Conservation (phyloP, 2,113 vertebrate genomes). For the Pluvialis apricaria region DNA sequence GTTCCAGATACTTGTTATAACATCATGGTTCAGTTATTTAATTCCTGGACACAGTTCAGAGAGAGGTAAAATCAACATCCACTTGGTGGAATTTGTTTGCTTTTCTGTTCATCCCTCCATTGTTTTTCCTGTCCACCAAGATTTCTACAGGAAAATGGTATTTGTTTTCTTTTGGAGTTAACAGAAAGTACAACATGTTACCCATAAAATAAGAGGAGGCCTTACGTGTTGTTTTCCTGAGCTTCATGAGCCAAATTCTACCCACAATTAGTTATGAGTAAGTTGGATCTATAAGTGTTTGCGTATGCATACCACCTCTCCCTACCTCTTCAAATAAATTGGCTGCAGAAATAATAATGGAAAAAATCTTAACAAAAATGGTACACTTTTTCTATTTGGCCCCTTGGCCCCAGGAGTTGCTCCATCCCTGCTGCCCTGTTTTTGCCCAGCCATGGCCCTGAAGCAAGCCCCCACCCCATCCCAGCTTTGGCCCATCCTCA, state of each 20-base stretch:
- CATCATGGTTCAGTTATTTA: not conserved
- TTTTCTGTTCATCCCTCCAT: conserved; percentile 30
- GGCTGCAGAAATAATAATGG: not conserved
- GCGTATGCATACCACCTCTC: not conserved
- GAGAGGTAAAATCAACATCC: conserved; percentile 23
- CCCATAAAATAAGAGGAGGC: not conserved
- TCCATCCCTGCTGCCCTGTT: not conserved
- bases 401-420: not conserved
- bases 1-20: not conserved
- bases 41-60: not conserved
- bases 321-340: not conserved
- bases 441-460: not conserved
- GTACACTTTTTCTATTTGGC: not conserved
- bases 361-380: not conserved
- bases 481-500: not conserved
- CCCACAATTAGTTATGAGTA: not conserved
- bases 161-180: conserved; percentile 12
- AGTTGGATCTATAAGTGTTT: rapidly evolving
- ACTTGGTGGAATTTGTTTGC: conserved; percentile 14
- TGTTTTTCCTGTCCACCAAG: conserved; percentile 8
- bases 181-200: not conserved
- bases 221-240: not conserved
- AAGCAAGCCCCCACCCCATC: rapidly evolving
- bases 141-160: not conserved
- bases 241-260: not conserved